phyloP scores from a whole-genome alignment of 2,797 vertebrate genomes.

The Nyctalus aviator region DNA sequence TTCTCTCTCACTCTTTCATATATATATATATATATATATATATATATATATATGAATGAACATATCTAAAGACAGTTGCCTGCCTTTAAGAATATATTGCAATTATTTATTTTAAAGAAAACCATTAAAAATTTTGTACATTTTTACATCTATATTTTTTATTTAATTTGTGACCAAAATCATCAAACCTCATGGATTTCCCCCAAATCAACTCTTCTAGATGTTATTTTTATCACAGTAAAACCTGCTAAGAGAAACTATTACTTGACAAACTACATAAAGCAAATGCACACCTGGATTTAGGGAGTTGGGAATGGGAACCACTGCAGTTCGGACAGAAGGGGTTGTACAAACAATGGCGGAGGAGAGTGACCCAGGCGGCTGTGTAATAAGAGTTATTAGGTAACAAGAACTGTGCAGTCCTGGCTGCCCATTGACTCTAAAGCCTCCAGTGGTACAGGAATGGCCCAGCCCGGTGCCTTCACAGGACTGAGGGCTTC shows the following conservation, averaged over 20 bases:
- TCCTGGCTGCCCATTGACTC: not conserved
- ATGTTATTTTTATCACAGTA: not conserved
- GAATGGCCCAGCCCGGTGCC: rapidly evolving
- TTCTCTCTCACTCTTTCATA: not conserved
- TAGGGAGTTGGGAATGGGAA: not conserved
- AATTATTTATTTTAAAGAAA: constrained; percentile 38
- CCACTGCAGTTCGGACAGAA: too few species aligned
- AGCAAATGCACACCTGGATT: not conserved
- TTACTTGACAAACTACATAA: not conserved
- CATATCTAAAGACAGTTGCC: not conserved
- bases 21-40: too few species aligned
- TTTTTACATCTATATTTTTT: not conserved
- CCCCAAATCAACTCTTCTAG: not conserved
- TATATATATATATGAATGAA: not conserved
- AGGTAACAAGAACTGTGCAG: rapidly evolving
- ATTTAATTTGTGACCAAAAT: constrained; percentile 8
- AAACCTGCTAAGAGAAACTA: not conserved
- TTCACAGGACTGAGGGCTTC: rapidly evolving
- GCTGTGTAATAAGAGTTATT: not conserved
- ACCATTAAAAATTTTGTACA: not conserved
- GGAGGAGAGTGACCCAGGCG: not conserved
- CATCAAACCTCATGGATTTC: not conserved
- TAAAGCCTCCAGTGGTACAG: rapidly evolving
- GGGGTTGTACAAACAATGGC: not conserved
- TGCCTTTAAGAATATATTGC: not conserved